phyloP scores from a whole-genome alignment of 2,888 invertebrate species.

The Chrysolina oricalcia region DNA sequence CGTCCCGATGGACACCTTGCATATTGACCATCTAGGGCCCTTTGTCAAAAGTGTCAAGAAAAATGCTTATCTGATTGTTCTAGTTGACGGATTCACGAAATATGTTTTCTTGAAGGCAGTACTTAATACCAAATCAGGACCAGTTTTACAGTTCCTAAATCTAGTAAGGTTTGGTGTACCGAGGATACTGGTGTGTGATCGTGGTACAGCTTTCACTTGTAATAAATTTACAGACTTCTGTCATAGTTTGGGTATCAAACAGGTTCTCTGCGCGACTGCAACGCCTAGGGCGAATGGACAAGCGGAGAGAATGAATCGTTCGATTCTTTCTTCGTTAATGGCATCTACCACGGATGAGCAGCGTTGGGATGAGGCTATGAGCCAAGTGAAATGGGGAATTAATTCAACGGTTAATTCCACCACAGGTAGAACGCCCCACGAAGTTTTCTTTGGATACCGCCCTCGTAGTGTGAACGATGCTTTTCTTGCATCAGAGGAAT shows the following conservation, averaged over 20 bases:
- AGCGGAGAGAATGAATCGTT: no score
- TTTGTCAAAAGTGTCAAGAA: background rate
- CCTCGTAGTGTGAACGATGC: slow-evolving; percentile 53
- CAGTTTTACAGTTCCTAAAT: slow-evolving; percentile 49
- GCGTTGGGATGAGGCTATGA: slow-evolving; percentile 54
- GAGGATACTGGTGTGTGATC: slow-evolving; percentile 50
- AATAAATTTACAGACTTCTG: slow-evolving; percentile 50
- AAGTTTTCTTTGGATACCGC: slow-evolving; percentile 56
- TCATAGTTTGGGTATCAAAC: slow-evolving; percentile 17
- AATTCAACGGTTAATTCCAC: no score
- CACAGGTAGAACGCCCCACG: slow-evolving; percentile 53
- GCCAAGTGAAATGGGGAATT: slow-evolving; percentile 50
- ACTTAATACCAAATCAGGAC: slow-evolving; percentile 45
- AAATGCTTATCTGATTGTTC: no score
- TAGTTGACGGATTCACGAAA: slow-evolving; percentile 49
- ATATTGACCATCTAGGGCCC: slow-evolving; percentile 55
- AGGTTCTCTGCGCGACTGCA: slow-evolving; percentile 50
- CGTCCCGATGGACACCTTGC: slow-evolving; percentile 58
- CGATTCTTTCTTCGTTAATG: no score
- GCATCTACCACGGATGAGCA: slow-evolving; percentile 49
- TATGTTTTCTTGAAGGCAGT: slow-evolving; percentile 60
- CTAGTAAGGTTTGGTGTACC: slow-evolving; percentile 49
- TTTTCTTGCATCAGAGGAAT: slow-evolving; percentile 46
- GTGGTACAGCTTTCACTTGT: slow-evolving; percentile 52
- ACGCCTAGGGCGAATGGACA: slow-evolving; percentile 60